Evolutionary conservation across 2,113 vertebrate species (phyloP), one percentile per base, ranked within the genome.

Genomic region (Brachyhypopomus occidentalis): DNA sequence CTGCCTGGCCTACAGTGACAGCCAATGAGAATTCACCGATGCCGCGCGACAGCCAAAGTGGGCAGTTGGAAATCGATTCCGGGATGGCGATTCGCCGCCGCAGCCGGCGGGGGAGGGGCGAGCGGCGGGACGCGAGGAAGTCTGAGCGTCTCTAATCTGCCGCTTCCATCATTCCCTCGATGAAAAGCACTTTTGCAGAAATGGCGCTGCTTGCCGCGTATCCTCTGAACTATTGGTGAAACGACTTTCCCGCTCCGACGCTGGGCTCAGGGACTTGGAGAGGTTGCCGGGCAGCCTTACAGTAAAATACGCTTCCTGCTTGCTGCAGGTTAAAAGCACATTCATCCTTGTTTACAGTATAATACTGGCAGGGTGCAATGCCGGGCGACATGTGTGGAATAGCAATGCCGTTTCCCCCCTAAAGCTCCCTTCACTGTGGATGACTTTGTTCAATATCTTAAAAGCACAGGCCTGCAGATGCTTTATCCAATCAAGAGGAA

Each of bases 1-100:
- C 80, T 76, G 60, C 85, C 75, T 72, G 72, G 87, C 82, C 89
- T 90, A 84, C 89, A 91, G 86, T 92, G 91, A 92, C 87, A 90
- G 90, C 90, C 89, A 89, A 90, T 88, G 91, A 90, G 89, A 88
- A 89, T 91, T 64, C 89, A 92, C 89, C 91, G 92, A 93, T 91
- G 92, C 88, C 69, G 81, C 89, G 90, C 90, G 94, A 92, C 88
- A 92, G 89, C 89, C 89, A 88, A 92, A 94, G 92, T 92, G 91
- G 91, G 89, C 92, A 91, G 92, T 92, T 94, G 92, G 92, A 93
- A 89, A 93, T 93, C 92, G 91, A 93, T 90, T 92, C 88, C 84
- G 84, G 86, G 88, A 92, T 86, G 86, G 88, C 86, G 85, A 88
- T 92, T 93, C 92, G 92, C 89, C 89, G 88, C 86, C 90, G 92